Evolutionary conservation across 2,797 vertebrate genomes (phyloP).

Genomic region (Naso thynnoides): DNA sequence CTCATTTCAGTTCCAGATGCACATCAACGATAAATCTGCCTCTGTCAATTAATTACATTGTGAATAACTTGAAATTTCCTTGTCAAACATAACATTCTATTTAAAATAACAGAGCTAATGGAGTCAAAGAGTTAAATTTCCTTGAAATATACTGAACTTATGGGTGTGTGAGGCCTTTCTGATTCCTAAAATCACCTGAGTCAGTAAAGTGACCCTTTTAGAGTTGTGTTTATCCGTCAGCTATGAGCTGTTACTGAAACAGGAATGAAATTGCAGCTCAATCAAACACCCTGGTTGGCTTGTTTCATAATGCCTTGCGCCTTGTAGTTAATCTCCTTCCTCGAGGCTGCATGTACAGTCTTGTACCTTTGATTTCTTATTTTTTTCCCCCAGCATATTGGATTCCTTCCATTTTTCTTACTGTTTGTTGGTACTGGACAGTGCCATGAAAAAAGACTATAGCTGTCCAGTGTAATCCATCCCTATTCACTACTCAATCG

Average conservation of each 20-base stretch:
- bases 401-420: too few relatives aligned
- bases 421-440: too few relatives aligned
- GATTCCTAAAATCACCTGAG: not conserved
- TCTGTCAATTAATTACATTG: not conserved
- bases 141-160: not conserved
- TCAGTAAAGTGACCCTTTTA: not conserved
- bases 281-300: too few relatives aligned
- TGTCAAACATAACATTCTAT: not conserved
- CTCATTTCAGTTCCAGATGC: not conserved
- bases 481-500: conserved; percentile 41
- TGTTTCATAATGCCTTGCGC: too few relatives aligned
- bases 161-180: not conserved
- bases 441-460: too few relatives aligned
- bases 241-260: not conserved
- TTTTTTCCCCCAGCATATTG: too few relatives aligned
- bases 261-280: too few relatives aligned
- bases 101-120: not conserved
- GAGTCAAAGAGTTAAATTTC: not conserved
- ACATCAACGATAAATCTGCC: not conserved
- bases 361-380: too few relatives aligned
- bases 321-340: too few relatives aligned
- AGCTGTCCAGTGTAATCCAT: conserved; percentile 54
- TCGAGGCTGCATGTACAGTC: too few relatives aligned
- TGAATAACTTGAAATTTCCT: not conserved
- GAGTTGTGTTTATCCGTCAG: too few relatives aligned